Conservation (phyloP, 2,113 vertebrate genomes). For the Octodon degus region DNA sequence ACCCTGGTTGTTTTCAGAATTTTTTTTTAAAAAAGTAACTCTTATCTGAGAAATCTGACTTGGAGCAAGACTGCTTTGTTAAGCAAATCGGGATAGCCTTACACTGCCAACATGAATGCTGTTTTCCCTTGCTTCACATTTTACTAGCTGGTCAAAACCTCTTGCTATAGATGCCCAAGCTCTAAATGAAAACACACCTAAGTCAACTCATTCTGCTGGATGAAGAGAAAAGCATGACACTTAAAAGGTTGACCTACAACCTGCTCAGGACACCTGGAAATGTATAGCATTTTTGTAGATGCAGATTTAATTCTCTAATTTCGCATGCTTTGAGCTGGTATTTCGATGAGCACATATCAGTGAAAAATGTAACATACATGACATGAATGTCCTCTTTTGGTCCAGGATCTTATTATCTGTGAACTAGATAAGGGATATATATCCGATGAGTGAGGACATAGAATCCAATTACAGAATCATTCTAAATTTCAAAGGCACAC, state of each 20-base stretch:
- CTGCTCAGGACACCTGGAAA: background rate
- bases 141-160: background rate
- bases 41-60: constrained; percentile 14
- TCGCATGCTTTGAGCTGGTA: background rate
- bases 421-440: background rate
- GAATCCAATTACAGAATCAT: background rate
- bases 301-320: background rate
- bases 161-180: background rate
- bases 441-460: background rate
- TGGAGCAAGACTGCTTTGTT: background rate
- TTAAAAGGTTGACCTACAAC: background rate
- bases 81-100: background rate
- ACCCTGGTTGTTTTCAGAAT: background rate
- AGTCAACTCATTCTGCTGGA: background rate
- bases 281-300: background rate
- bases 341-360: background rate
- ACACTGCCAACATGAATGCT: background rate
- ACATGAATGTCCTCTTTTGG: background rate
- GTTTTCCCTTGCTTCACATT: background rate
- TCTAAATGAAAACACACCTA: background rate
- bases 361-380: fast-evolving
- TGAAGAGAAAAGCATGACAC: background rate
- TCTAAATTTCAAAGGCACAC: background rate
- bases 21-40: background rate
- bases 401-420: background rate